A percentile compares a stretch with the other conserved stretches of the same genome.
Evolutionary conservation across 2,113 vertebrate genomes (phyloP).

Genomic region (Ellobius talpinus): DNA sequence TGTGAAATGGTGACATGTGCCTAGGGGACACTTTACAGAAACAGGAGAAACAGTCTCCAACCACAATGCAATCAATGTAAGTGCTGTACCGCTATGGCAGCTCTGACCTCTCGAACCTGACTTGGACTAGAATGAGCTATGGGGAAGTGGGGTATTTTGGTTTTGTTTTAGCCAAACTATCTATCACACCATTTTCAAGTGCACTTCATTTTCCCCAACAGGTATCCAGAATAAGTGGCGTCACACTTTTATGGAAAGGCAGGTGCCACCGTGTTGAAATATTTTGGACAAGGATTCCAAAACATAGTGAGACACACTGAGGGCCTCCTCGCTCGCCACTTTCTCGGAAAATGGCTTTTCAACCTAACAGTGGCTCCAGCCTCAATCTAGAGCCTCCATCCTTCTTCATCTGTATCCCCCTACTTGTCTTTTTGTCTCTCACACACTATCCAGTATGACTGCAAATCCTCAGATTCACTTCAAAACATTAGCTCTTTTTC

Average conservation of each 20-base stretch:
- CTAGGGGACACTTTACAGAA: neutral
- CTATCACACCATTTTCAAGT: neutral
- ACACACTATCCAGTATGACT: neutral
- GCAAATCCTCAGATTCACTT: neutral
- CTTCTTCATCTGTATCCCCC: neutral
- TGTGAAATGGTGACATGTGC: neutral
- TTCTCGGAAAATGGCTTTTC: neutral
- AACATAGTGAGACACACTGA: neutral
- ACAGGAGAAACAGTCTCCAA: neutral
- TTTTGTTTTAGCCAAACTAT: neutral
- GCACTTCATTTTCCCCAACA: slow-evolving; percentile 2
- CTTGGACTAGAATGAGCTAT: neutral
- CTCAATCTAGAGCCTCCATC: neutral
- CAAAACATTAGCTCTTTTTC: neutral
- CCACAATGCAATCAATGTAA: neutral
- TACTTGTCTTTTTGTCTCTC: neutral
- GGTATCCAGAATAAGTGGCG: neutral
- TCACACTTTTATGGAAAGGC: neutral
- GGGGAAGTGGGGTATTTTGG: neutral
- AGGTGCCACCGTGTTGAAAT: neutral
- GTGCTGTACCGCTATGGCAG: neutral
- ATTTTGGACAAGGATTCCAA: neutral
- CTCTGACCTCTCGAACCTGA: slow-evolving; percentile 12
- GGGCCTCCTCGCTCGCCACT: neutral
- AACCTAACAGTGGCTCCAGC: neutral